A percentile compares a stretch with the other conserved stretches of the same genome.
phyloP scores from a whole-genome alignment of 2,888 invertebrate genomes.

The Stenolophus ochropezus region DNA sequence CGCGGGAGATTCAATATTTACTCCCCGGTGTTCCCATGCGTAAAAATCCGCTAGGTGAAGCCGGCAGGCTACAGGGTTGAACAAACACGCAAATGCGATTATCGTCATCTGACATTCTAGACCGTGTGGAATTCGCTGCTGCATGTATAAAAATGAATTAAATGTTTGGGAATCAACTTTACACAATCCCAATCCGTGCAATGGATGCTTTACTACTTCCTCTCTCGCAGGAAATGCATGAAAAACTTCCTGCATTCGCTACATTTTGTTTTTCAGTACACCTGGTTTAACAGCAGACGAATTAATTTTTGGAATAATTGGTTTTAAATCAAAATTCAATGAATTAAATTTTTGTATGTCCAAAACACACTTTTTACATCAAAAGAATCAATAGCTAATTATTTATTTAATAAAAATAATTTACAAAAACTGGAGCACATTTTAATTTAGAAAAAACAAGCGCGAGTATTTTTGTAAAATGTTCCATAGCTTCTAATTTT shows the following conservation, averaged over 20 bases:
- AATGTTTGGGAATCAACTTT: background rate
- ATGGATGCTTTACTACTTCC: background rate
- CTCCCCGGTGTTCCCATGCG: background rate
- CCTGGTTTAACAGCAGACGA: background rate
- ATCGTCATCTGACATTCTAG: slow-evolving; percentile 48
- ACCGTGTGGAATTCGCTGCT: slow-evolving; percentile 14
- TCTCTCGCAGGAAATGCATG: background rate
- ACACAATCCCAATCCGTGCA: background rate
- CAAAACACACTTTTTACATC: too few species aligned
- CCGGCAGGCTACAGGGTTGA: slow-evolving; percentile 23
- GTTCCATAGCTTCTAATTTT: too few species aligned
- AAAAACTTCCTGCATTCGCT: background rate
- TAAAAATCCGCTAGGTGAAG: slow-evolving; percentile 25
- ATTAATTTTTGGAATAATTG: background rate
- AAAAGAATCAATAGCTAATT: too few species aligned
- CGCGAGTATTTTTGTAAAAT: too few species aligned
- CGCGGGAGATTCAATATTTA: slow-evolving; percentile 26
- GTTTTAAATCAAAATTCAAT: background rate
- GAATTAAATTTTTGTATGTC: background rate
- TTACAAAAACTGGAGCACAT: too few species aligned
- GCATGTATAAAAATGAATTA: background rate
- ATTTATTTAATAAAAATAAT: too few species aligned
- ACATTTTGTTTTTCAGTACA: background rate
- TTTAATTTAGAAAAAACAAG: too few species aligned
- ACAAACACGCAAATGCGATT: slow-evolving; percentile 57